These are phyloP conservation scores for Acanthurus tractus DNA, from an alignment of 2,797 vertebrate genomes.

Conservation along the genomic window DNA sequence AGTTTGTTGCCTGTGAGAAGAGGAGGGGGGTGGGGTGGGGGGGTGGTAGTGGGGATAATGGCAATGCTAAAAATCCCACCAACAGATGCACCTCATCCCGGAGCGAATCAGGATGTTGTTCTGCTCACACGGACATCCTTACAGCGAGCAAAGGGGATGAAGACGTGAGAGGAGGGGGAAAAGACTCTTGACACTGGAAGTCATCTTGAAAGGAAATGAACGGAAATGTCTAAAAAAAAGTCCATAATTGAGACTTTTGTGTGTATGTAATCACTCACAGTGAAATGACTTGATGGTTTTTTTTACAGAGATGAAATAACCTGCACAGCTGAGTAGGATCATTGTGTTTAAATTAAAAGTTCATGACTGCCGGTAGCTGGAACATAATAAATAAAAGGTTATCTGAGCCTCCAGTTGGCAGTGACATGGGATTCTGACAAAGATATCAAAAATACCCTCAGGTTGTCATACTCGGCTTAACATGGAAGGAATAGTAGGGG, in stretches of 20 bases:
- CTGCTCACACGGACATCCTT: constrained; percentile 77
- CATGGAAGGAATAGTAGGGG: constrained; percentile 1
- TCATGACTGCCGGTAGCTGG: constrained; percentile 41
- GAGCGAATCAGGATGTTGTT: constrained; percentile 83
- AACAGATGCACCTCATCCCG: constrained; percentile 64
- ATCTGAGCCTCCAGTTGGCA: constrained; percentile 61
- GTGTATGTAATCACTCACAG: constrained; percentile 54
- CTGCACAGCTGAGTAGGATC: constrained; percentile 46
- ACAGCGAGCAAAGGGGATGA: constrained; percentile 61
- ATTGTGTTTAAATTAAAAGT: constrained; percentile 61
- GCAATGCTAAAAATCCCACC: constrained; percentile 66
- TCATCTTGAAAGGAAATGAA: constrained; percentile 73
- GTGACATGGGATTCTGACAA: constrained; percentile 48
- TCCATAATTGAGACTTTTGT: constrained; percentile 29
- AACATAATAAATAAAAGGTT: constrained; percentile 43
- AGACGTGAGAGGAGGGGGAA: constrained; percentile 64
- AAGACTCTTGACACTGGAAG: constrained; percentile 71
- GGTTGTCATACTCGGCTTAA: constrained; percentile 54
- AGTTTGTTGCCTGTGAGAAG: constrained; percentile 61
- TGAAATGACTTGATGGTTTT: constrained; percentile 7
- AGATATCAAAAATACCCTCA: constrained; percentile 57
- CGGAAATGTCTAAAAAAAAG: constrained; percentile 19
- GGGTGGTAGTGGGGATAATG: constrained; percentile 38
- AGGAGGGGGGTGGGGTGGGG: constrained; percentile 29
- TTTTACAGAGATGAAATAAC: constrained; percentile 41